phyloP scores from a whole-genome alignment of 2,113 vertebrate species.

The Nothoprocta perdicaria region DNA sequence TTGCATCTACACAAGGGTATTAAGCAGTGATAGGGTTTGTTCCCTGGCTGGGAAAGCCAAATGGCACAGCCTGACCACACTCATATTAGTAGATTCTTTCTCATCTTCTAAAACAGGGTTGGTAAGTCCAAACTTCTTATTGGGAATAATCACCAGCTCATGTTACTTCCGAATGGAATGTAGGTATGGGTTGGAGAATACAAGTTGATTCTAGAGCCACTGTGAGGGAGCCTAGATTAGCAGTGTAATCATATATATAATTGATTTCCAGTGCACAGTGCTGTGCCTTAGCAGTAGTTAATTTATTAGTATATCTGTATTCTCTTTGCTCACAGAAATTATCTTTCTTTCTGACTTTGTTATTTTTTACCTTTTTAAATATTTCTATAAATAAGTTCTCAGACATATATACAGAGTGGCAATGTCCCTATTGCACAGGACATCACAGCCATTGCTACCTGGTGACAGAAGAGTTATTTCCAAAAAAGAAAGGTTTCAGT shows the following conservation, averaged over 20 bases:
- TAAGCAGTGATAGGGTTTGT: not conserved
- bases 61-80: not conserved
- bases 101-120: not conserved
- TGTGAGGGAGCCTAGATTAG: not conserved
- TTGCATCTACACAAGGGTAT: not conserved
- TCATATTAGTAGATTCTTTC: not conserved
- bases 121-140: not conserved
- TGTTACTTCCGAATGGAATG: not conserved
- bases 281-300: not conserved
- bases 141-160: not conserved
- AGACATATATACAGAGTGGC: not conserved
- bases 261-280: not conserved
- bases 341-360: not conserved
- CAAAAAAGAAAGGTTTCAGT: not conserved
- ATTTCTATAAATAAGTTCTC: not conserved
- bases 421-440: not conserved
- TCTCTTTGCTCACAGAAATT: not conserved
- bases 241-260: not conserved
- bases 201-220: not conserved
- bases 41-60: not conserved
- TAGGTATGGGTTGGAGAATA: not conserved
- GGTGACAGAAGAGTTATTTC: not conserved
- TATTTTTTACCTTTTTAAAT: not conserved
- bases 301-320: not conserved
- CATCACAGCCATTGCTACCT: not conserved